Evolutionary conservation across 64 coral and sea anemone genomes (phyloP), one percentile per base, ranked within the genome.

Genomic region (Dendrophyllia cribrosa): DNA sequence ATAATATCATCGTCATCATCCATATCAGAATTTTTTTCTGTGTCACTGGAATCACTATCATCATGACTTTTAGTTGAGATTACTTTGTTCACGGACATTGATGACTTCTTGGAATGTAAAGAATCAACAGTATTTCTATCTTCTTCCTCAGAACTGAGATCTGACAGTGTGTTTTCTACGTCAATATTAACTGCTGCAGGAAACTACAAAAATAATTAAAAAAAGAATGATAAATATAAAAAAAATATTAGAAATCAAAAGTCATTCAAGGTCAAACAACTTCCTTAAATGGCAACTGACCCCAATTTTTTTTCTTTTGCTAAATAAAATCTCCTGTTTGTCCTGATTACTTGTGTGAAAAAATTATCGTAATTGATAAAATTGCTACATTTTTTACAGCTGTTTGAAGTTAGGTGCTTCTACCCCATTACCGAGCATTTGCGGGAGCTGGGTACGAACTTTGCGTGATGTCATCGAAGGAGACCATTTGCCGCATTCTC

Each of bases 1-100:
- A 77, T 50, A 51, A 66, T 66, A 8, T 84, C 77, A 64, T 79
- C 70, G 21, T 88, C 86, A 47, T 75, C 69, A 70, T 91, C 89
- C 14, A 66, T 59, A 58, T 91, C 89, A 23, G 67, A 60, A 22
- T 74, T 51, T 8, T 71, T 58, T 43, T 91, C 89, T 72, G 78
- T 91, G 20, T 75, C 78, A 75, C 78, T 83, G 44, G 62, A 84
- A 15, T 50, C 34, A 34, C 2, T 17, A 21, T 62, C 45, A 21
- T 83, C 25, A 45, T 83, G 14, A 65, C 16, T 83, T 83, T 66
- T 4, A 9, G 1, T 2, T 58, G 21, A 7, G 0, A 16, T 21
- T 11, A 2, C 15, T 20, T 6, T 66, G 13, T 48, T 65, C 43
- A 50, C 59, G 21, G 58, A 26, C 34, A 21, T 7, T 10, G 4